Conservation (phyloP, 2,113 vertebrate genomes). For the Sardina pilchardus region DNA sequence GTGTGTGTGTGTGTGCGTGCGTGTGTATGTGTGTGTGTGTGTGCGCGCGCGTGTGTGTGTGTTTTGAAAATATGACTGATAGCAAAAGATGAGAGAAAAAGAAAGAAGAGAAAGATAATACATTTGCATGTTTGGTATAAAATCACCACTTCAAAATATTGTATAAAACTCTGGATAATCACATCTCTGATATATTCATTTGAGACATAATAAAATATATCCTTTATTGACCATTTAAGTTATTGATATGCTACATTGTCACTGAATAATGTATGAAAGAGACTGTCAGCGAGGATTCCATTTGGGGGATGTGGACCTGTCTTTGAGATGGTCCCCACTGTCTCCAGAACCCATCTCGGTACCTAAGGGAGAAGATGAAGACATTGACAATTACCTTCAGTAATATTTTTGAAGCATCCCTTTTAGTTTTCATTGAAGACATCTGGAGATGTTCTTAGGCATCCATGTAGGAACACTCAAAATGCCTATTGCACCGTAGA, state of each 20-base stretch:
- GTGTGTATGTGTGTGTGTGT: background rate
- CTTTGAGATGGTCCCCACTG: conserved; percentile 71
- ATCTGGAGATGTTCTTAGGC: background rate
- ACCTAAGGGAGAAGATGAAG: conserved; percentile 49
- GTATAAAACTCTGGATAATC: conserved; percentile 55
- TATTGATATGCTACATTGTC: conserved; percentile 73
- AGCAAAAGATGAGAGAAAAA: background rate
- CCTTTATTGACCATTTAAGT: conserved; percentile 67
- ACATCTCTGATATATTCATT: conserved; percentile 34
- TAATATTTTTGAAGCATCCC: background rate
- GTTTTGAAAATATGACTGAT: background rate
- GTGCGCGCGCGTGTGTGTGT: conserved; percentile 17
- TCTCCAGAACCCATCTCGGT: conserved; percentile 87
- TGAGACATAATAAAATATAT: conserved; percentile 74
- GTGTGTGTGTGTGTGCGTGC: background rate
- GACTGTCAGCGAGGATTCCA: conserved; percentile 87
- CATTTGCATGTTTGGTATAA: conserved; percentile 33
- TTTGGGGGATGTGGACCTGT: conserved; percentile 75
- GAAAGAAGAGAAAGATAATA: background rate
- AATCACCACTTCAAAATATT: conserved; percentile 46
- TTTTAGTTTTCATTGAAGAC: background rate
- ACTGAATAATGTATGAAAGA: conserved; percentile 50
- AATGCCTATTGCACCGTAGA: background rate
- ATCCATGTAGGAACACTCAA: background rate
- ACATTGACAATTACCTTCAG: background rate